These are phyloP conservation scores for Otus scops DNA, from an alignment of 2,797 vertebrate genomes.

Conservation along the genomic window DNA sequence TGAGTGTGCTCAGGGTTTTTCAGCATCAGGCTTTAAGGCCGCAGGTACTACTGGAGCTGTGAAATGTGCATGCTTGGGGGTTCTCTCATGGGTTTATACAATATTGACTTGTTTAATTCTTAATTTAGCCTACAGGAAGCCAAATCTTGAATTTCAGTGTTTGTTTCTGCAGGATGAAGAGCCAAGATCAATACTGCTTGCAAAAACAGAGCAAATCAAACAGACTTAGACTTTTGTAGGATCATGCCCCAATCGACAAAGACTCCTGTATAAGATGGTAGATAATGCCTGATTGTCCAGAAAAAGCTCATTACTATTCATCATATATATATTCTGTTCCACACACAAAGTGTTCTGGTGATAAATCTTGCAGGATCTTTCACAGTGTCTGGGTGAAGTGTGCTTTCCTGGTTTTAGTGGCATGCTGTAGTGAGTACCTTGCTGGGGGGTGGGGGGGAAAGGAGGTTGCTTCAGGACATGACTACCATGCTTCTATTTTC, in stretches of 20 bases:
- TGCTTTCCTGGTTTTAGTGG: not conserved
- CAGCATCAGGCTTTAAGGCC: not conserved
- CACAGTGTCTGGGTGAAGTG: not conserved
- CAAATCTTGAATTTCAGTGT: slow-evolving; percentile 31
- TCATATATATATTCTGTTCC: not conserved
- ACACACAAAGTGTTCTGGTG: not conserved
- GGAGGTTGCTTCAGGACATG: not conserved
- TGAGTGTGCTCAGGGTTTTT: not conserved
- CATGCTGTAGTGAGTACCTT: not conserved
- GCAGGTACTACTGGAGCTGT: not conserved
- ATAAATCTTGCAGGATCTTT: not conserved
- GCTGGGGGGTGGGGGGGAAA: too few relatives aligned
- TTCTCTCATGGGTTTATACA: not conserved
- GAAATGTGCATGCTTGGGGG: not conserved
- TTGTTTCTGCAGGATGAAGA: slow-evolving; percentile 18
- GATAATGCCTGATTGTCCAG: slow-evolving; percentile 35
- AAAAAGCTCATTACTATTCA: not conserved
- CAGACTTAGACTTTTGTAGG: not conserved
- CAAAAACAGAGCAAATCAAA: not conserved
- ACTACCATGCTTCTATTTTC: not conserved
- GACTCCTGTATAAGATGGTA: not conserved
- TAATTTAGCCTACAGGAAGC: slow-evolving; percentile 30
- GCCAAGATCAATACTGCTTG: slow-evolving; percentile 54
- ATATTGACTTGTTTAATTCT: slow-evolving; percentile 24
- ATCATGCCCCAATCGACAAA: not conserved